Evolutionary conservation across 1,140 invertebrate species (phyloP).

Genomic region (Drosophila truncata): DNA sequence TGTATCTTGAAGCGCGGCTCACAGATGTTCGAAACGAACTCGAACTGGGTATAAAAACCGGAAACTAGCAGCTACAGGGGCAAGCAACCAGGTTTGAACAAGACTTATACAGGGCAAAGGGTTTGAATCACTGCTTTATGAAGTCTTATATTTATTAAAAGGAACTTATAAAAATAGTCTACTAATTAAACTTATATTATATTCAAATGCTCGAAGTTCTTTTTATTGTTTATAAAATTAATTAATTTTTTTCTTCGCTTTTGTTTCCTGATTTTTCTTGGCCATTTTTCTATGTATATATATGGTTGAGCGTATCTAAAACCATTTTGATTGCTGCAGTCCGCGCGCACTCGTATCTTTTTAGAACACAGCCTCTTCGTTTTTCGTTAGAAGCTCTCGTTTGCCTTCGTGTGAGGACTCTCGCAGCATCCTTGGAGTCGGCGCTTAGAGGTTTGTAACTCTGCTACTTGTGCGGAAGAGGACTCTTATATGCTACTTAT

Average conservation of each 20-base stretch:
- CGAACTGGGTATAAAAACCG: conserved; percentile 26
- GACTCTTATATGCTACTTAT: conserved; percentile 56
- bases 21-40: conserved; percentile 41
- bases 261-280: background rate
- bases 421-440: conserved; percentile 56
- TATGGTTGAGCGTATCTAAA: conserved; percentile 52
- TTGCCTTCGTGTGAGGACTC: conserved; percentile 4
- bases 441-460: conserved; percentile 47
- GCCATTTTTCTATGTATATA: conserved; percentile 21
- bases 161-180: background rate
- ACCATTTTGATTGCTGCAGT: conserved; percentile 42
- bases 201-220: background rate
- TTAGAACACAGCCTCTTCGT: conserved; percentile 67
- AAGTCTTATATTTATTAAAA: background rate
- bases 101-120: conserved; percentile 38
- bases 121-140: conserved; percentile 46
- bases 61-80: background rate
- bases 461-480: conserved; percentile 62
- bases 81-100: conserved; percentile 7
- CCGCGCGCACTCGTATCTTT: conserved; percentile 41
- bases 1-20: conserved; percentile 57
- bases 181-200: background rate
- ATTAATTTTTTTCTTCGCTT: background rate
- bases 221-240: no score
- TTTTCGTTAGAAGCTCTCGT: conserved; percentile 1